Base-by-base conservation (phyloP, 2,888 invertebrate species). In the Zele albiditarsus region DNA sequence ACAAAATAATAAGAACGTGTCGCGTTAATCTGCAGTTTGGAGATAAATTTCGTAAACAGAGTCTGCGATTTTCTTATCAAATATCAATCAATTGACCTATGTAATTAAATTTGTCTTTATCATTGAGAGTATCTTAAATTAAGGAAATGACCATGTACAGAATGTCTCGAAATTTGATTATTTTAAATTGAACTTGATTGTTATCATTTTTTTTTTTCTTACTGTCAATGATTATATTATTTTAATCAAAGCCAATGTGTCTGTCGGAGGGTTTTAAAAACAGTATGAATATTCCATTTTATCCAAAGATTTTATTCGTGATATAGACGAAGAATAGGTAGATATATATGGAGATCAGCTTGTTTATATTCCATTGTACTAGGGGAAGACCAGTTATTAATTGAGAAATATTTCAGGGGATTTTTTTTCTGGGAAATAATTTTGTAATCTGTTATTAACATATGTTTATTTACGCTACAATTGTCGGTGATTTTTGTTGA, bases 381-480 rank as follows among this genome's bases (percentile, higher is more conserved):
- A 53, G n/a, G 23, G 53, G 53, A 53, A 8, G 38, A 38, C 12
- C 2, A 38, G 8, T 38, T 12, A 4, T 38, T 38, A 2, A 8
- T 38, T 38, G 12, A 0, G 8, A 38, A 38, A 12, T 8, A 12
- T 38, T 6, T 63, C 1, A 33, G n/a, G 1, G 20, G n/a, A 31
- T 49, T 46, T 53, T 53, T 53, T 25, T 68, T 66, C n/a, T 12
- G 10, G 5, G 20, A 53, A 14, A 69, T 58, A 12, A 46, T 27
- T 28, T 49, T 10, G 12, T 31, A 49, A 68, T 57, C 68, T 68
- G 20, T 57, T 68, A 53, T 53, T 68, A 23, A 14, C 23, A 23
- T n/a, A 27, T 66, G 38, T 42, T 66, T 42, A 25, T 46, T 25
- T 27, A n/a, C 16, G 2, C 46, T 5, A 66, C 66, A 66, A 42